Evolutionary conservation across 92 coral and sea anemone species (phyloP), one percentile per base, ranked within the genome.

Genomic region (Micromussa lordhowensis): DNA sequence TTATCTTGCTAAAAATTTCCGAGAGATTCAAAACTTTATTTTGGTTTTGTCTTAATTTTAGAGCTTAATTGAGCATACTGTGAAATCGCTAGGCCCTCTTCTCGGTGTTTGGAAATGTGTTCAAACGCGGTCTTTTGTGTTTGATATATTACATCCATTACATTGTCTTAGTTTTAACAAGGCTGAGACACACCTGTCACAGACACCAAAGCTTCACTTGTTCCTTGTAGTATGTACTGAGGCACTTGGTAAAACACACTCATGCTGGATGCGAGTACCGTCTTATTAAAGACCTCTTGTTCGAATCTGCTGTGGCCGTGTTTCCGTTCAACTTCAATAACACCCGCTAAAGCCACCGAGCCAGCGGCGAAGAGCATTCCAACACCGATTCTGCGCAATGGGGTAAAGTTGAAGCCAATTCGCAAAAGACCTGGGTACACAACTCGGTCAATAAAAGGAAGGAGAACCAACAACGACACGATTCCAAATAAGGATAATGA

Each of bases 341-440:
- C 79, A 12, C 99, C 99, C 48, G 98, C 98, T 32, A 95, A 85
- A 19, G 80, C 96, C 77, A 93, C 96, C 32, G 98, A 94, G 7
- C 95, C 81, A 12, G 96, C 92, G 4, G 98, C 94, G 81, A 98
- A 91, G 15, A 98, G 80, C 98, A 98, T 81, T 32, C 99, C 99
- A 61, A 90, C 91, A 19, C 99, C 96, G 75, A 98, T 91, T 82
- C 98, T 93, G 78, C 92, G 91, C 79, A 98, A 91, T 36, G 98
- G 98, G 26, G 98, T 96, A 28, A 85, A 90, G 22, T 78, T 90
- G 44, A 97, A 22, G 38, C 96, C 95, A 64, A 88, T 75, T 69
- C 84, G 87, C 1, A 81, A 91, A 14, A 98, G 54, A 16, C 91
- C 80, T 64, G 99, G 99, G 90, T 94, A 96, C 57, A 98, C 90